phyloP scores from a whole-genome alignment of 35 echinoderm and acorn worm species.

The Strongylocentrotus purpuratus region DNA sequence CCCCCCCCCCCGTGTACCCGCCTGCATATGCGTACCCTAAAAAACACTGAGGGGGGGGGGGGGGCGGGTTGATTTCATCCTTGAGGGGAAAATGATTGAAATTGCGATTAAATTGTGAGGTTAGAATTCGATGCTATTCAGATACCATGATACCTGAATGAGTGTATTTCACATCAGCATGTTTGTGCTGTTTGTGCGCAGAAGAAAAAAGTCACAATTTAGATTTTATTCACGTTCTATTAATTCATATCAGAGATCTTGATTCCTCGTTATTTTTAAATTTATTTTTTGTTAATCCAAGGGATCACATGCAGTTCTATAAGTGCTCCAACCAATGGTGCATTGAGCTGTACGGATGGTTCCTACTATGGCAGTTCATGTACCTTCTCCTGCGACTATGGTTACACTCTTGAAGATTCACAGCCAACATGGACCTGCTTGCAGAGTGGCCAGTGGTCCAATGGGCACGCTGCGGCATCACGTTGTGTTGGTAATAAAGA shows the following conservation, averaged over 20 bases:
- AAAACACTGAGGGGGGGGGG: too few relatives aligned
- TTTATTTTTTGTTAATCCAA: neutral
- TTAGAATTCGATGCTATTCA: too few relatives aligned
- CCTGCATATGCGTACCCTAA: too few relatives aligned
- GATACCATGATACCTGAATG: too few relatives aligned
- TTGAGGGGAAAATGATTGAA: too few relatives aligned
- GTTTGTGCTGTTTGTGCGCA: too few relatives aligned
- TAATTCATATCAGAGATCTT: neutral
- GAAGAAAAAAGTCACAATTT: too few relatives aligned
- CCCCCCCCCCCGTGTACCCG: too few relatives aligned
- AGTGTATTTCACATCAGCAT: too few relatives aligned
- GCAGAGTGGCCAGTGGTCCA: neutral
- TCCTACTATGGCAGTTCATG: neutral
- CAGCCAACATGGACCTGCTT: neutral
- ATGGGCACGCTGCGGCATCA: neutral
- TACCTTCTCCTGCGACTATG: slow-evolving; percentile 15
- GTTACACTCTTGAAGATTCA: neutral
- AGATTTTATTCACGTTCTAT: too few relatives aligned
- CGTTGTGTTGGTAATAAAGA: neutral
- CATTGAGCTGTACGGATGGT: slow-evolving; percentile 9
- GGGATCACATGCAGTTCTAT: neutral
- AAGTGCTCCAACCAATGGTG: neutral
- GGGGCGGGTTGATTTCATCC: too few relatives aligned
- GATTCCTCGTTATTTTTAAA: neutral
- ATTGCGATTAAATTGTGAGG: too few relatives aligned